Evolutionary conservation across 2,888 invertebrate species (phyloP).

Genomic region (Lepetodrilus schrolli): DNA sequence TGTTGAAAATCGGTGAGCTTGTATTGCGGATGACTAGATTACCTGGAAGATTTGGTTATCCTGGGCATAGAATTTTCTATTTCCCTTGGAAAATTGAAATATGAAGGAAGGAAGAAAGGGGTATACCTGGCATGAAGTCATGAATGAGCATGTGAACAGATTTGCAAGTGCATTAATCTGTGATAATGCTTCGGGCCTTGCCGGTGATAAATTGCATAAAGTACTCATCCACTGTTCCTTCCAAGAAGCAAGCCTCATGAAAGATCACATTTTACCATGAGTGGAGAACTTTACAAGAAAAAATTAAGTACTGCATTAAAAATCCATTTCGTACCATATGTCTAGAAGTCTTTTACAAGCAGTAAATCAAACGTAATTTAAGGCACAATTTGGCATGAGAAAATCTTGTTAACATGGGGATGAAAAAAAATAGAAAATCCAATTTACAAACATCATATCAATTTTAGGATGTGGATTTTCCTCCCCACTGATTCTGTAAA

Average conservation of each 20-base stretch:
- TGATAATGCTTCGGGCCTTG: slow-evolving; percentile 2
- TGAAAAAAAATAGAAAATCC: slow-evolving; percentile 14
- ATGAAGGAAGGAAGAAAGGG: neutral
- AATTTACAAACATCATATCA: slow-evolving; percentile 25
- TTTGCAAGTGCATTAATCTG: neutral
- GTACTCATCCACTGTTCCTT: neutral
- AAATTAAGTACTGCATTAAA: slow-evolving; percentile 27
- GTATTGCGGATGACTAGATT: neutral
- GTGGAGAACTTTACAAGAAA: slow-evolving; percentile 8
- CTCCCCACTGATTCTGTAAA: neutral
- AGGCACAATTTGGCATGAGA: neutral
- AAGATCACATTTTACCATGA: slow-evolving; percentile 23
- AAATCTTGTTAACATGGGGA: slow-evolving; percentile 14
- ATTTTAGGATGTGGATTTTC: slow-evolving; percentile 4
- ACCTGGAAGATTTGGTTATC: neutral
- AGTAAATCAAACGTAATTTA: slow-evolving; percentile 10
- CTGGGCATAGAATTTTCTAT: neutral
- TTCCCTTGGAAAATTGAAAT: neutral
- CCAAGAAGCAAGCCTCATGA: neutral
- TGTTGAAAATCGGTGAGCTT: slow-evolving; percentile 17
- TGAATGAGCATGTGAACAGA: neutral
- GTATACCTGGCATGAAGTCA: neutral
- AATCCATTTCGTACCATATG: slow-evolving; percentile 22
- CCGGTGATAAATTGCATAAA: slow-evolving; percentile 16
- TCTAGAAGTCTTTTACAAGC: neutral